phyloP scores from a whole-genome alignment of 2,797 vertebrate genomes.

The Neopelma chrysocephalum region DNA sequence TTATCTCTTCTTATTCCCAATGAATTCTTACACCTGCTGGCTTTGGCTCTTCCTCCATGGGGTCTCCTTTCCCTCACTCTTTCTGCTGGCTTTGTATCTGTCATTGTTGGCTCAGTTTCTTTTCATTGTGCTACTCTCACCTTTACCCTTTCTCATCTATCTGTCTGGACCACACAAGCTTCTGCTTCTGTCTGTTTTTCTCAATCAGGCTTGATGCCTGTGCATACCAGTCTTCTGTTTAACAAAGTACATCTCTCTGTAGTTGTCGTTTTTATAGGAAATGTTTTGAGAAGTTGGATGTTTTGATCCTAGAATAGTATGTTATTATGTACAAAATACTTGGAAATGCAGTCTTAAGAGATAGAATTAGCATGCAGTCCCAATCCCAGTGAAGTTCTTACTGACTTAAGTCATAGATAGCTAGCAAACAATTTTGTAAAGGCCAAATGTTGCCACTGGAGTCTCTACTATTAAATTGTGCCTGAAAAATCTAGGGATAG shows the following conservation, averaged over 20 bases:
- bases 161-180: not conserved
- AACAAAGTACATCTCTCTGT: not conserved
- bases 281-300: not conserved
- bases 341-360: not conserved
- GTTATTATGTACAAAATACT: not conserved
- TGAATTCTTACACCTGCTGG: constrained; percentile 1
- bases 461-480: not conserved
- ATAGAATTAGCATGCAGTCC: not conserved
- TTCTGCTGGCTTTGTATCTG: not conserved
- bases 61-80: not conserved
- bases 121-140: not conserved
- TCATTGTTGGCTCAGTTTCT: not conserved
- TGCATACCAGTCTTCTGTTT: not conserved
- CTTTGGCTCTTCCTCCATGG: not conserved
- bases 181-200: not conserved
- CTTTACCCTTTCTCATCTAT: not conserved
- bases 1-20: not conserved
- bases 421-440: not conserved
- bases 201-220: not conserved
- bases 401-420: not conserved
- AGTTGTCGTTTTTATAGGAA: not conserved
- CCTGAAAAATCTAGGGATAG: not conserved
- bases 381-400: not conserved
- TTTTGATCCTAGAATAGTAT: not conserved
- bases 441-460: not conserved